Evolutionary conservation across 2,888 invertebrate genomes (phyloP), one percentile per base, ranked within the genome.

Genomic region (Drosophila meridiana): DNA sequence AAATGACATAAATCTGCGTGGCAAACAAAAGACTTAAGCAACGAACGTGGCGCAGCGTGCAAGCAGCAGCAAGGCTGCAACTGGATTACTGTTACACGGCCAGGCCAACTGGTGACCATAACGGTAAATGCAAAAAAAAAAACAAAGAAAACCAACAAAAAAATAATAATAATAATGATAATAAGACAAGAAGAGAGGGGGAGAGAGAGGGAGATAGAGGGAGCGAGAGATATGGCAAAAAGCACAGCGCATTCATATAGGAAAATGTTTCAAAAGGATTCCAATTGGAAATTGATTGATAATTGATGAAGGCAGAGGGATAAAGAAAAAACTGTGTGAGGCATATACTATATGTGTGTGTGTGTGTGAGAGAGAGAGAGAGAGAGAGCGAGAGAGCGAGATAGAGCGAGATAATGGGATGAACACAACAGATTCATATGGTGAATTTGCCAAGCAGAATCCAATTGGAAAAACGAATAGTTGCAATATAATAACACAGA

Each of bases 1-100:
- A 80, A 80, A 83, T 86, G 83, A 85, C 87, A 87, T 77, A 83
- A 80, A 85, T 83, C 86, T 83, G 82, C 74, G 75, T 80, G 82
- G 82, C 81, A 83, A 83, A 87, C 88, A 86, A 88, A 88, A 87
- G 88, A 87, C 87, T 87, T 71, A 87, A 72, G 87, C 87, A 80
- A 86, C 88, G 73, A 87, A 87, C 87, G 84, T 78, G 89, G 73
- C 69, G 63, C 69, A 71, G 82, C 71, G 65, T 56, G 36, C 50
- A 32, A 32, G 52, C 53, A 36, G 36, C 74, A 57, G 70, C 69
- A 50, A 64, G 82, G 57, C 80, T 78, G 83, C 89, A 83, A 83
- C 87, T 83, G 83, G 87, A 88, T 89, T 83, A 83, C 89, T 86
- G 83, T 88, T 86, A 86, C 75, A 88, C 70, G 48, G 59, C 79